phyloP scores from a whole-genome alignment of 2,113 vertebrate species.

The Panthera tigris region DNA sequence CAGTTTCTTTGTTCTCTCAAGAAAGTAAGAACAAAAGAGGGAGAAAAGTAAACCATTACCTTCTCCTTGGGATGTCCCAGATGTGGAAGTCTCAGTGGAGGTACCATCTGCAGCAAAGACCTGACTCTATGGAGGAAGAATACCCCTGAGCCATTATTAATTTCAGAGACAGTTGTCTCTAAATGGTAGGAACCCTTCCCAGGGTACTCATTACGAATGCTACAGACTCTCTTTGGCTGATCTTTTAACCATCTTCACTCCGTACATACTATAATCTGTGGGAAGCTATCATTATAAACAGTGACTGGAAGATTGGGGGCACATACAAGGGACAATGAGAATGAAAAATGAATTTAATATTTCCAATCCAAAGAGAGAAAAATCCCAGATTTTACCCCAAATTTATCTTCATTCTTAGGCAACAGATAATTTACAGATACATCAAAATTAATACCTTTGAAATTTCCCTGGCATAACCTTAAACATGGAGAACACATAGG shows the following conservation, averaged over 20 bases:
- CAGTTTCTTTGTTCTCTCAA: constrained; percentile 25
- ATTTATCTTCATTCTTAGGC: background rate
- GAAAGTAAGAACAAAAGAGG: constrained; percentile 27
- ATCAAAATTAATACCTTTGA: background rate
- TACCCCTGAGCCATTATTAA: constrained; percentile 5
- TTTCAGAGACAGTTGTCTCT: background rate
- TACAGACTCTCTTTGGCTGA: background rate
- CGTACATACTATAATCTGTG: background rate
- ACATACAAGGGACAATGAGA: background rate
- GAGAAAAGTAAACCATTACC: constrained; percentile 82
- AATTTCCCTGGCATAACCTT: background rate
- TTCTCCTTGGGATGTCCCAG: constrained; percentile 93
- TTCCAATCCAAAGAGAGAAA: background rate
- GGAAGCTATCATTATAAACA: constrained; percentile 34
- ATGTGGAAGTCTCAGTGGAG: constrained; percentile 89
- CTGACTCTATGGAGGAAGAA: constrained; percentile 86
- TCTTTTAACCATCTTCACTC: background rate
- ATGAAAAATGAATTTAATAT: constrained; percentile 30
- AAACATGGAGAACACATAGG: background rate
- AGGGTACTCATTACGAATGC: background rate
- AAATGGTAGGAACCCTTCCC: background rate
- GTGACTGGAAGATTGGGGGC: background rate
- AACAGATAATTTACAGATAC: background rate
- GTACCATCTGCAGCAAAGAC: constrained; percentile 93
- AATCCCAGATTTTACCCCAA: background rate